These are phyloP conservation scores for Pocillopora damicornis DNA, from an alignment of 64 coral and sea anemone genomes.

Conservation along the genomic window DNA sequence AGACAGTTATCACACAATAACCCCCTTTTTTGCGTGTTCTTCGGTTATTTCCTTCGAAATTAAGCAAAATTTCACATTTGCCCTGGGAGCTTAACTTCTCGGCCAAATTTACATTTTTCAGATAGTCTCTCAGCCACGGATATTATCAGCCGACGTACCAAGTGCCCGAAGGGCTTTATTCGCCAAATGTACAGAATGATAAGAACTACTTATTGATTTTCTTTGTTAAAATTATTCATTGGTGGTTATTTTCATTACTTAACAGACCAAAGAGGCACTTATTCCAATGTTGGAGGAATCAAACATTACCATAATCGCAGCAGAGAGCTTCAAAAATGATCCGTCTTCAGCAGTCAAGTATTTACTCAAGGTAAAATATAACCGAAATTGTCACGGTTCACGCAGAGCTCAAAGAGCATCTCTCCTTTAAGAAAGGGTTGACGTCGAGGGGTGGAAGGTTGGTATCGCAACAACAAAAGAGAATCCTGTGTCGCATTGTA, in stretches of 20 bases:
- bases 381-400: neutral
- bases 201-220: neutral
- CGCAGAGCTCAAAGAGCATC: too few relatives aligned
- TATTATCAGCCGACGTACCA: neutral
- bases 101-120: too few relatives aligned
- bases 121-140: neutral
- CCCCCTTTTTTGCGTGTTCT: too few relatives aligned
- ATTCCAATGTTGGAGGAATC: conserved; percentile 18
- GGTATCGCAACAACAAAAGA: too few relatives aligned
- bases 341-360: conserved; percentile 41
- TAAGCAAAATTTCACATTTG: too few relatives aligned
- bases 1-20: too few relatives aligned
- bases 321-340: conserved; percentile 47
- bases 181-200: too few relatives aligned
- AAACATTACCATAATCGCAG: conserved; percentile 50
- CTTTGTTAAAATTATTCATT: neutral
- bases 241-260: neutral
- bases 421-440: too few relatives aligned
- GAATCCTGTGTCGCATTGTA: too few relatives aligned
- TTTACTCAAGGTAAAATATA: conserved; percentile 40
- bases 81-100: too few relatives aligned
- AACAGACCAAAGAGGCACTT: conserved; percentile 60
- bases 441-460: too few relatives aligned
- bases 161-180: neutral
- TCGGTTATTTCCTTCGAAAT: too few relatives aligned